Base-by-base conservation (phyloP, 2,888 invertebrate species). In the Drosophila nigricruria region DNA sequence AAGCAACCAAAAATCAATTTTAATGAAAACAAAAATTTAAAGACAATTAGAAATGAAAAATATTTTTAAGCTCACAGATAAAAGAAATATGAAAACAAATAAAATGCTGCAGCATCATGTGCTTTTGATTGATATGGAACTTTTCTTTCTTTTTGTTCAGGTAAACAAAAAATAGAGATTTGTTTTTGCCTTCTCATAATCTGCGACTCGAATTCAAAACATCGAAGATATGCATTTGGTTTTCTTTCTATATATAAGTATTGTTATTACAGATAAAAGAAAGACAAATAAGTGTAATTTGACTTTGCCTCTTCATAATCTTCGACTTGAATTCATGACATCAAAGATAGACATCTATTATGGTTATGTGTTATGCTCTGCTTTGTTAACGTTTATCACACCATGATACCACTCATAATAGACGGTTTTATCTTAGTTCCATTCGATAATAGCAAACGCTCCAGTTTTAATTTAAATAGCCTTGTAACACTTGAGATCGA, bases 401-500 rank as follows among this genome's bases (percentile, higher is more conserved):
- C 2, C 23, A n/a, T n/a, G n/a, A n/a, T n/a, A n/a, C n/a, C n/a
- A n/a, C n/a, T 8, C 2, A 40, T n/a, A 18, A n/a, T 12, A 14
- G 2, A 40, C 10, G 14, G 32, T 10, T 16, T 18, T 32, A 42
- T n/a, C 10, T 27, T 25, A 16, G 34, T 40, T 40, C 18, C 43
- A 47, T 32, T 40, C 34, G 18, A 45, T 30, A 18, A 25, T 18
- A n/a, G 12, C 20, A 36, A 23, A 36, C 45, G n/a, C 18, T 14
- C 9, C 34, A 47, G 43, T 12, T 34, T 50, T 30, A 42, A 18
- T 30, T 52, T 5, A 38, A 45, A 10, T 18, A 18, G 52, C 43
- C 9, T 42, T 64, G 52, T 63, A 12, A 52, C 52, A 64, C 43
- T 65, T 34, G 14, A 25, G 30, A 14, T 14, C 16, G 12, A n/a